A percentile compares a stretch with the other conserved stretches of the same genome.
Evolutionary conservation across 2,113 vertebrate species (phyloP).

Genomic region (Ginglymostoma cirratum): DNA sequence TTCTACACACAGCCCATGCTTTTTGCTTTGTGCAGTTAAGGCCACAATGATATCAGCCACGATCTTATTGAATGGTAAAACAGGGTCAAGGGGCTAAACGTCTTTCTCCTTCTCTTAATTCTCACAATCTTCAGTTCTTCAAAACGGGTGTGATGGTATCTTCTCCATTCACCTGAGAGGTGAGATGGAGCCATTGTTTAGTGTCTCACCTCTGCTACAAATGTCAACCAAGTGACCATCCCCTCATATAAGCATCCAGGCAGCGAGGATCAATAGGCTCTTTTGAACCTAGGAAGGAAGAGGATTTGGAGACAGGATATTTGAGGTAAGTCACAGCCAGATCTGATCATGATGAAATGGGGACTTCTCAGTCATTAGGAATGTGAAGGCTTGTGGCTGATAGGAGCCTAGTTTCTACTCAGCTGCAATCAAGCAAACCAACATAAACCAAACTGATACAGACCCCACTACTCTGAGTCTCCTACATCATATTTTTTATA

Average conservation of each 20-base stretch:
- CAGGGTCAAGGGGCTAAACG: too few species aligned
- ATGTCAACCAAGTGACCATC: not conserved
- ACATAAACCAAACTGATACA: not conserved
- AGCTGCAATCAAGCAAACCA: not conserved
- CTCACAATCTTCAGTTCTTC: not conserved
- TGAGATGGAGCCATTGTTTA: not conserved
- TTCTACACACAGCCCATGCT: too few species aligned
- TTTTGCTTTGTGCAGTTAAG: not conserved
- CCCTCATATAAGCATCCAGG: not conserved
- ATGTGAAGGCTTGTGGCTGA: not conserved
- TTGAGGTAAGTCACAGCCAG: too few species aligned
- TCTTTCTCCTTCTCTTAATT: not conserved
- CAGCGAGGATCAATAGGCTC: not conserved
- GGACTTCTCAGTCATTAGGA: not conserved
- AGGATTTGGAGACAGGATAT: not conserved
- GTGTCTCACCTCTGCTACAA: not conserved
- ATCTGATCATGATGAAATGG: not conserved
- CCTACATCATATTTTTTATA: not conserved
- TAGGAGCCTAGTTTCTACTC: not conserved
- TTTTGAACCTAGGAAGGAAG: not conserved
- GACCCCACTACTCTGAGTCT: not conserved
- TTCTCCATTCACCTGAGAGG: not conserved
- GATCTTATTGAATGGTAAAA: not conserved
- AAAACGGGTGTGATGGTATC: not conserved
- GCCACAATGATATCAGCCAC: not conserved